Percentiles rank a stretch among this genome's conserved stretches.
Evolutionary conservation across 2,113 vertebrate genomes (phyloP).

Genomic region (Apteryx owenii): DNA sequence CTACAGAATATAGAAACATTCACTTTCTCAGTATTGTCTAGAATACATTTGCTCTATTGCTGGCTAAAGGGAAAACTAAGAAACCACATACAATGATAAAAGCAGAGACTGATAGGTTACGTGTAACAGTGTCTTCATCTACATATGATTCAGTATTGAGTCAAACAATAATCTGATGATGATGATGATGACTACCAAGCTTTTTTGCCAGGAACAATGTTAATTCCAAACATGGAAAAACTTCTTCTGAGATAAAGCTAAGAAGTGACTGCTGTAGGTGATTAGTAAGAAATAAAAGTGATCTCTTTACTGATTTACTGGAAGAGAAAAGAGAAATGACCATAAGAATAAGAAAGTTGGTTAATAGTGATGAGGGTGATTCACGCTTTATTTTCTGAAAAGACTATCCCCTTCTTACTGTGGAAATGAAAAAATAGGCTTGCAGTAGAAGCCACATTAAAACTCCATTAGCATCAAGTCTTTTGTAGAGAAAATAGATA

Average conservation of each 20-base stretch:
- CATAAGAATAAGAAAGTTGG: neutral
- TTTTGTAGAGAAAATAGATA: neutral
- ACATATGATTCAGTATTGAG: neutral
- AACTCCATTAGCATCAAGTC: neutral
- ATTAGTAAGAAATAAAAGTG: neutral
- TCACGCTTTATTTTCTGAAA: neutral
- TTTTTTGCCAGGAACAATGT: neutral
- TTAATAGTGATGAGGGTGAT: neutral
- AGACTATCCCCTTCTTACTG: neutral
- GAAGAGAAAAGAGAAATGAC: neutral
- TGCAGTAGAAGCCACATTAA: neutral
- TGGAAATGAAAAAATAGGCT: neutral
- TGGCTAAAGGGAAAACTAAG: neutral
- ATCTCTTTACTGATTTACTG: neutral
- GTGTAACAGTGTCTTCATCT: neutral
- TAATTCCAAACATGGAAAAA: neutral
- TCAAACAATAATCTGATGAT: neutral
- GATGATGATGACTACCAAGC: neutral
- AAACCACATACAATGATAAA: neutral
- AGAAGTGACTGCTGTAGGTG: neutral
- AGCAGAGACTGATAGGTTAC: neutral
- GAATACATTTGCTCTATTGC: neutral
- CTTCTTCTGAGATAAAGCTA: neutral
- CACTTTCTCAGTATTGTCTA: neutral
- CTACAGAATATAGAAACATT: neutral